Base-by-base conservation (phyloP, 1,140 invertebrate genomes). In the Aphidius ervi region DNA sequence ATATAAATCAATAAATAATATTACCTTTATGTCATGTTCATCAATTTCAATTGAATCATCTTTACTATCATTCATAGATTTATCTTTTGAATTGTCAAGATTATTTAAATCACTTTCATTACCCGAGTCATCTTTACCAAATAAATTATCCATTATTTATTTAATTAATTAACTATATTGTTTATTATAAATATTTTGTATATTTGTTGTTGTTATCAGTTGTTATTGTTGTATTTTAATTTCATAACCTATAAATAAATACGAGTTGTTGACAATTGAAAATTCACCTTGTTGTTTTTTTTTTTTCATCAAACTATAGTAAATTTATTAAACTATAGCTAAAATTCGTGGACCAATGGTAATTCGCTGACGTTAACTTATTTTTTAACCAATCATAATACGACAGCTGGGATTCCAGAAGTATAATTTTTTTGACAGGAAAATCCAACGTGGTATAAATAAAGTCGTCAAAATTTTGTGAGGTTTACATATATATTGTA, bases 391-490 rank as follows among this genome's bases (percentile, higher is more conserved):
- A 78, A 79, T 78, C 54, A 64, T 52, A 23, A 49, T 48, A 20
- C 69, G 77, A 75, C 77, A 79, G 77, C 75, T 78, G 74, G 71
- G 68, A 69, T 70, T 74, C 64, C 61, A 68, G 63, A 67, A 31
- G 23, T 31, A 31, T 3, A 16, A 16, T 16, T 31, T 23, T 73
- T 77, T 77, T 78, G 75, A 79, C 76, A 78, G 73, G 68, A 31
- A 31, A 31, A 72, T 69, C 68, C 72, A 77, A 76, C 76, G 77
- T 78, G 74, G 73, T 77, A 75, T 73, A 72, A 75, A 73, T 62
- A 49, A 53, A 65, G 62, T 53, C 58, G 5, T 23, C 46, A 20
- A 41, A 9, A 9, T 23, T 40, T 10, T 20, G 41, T 46, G 9
- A 8, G 10, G 41, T 46, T 46, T 63, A 31, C 16, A 16, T 16